A percentile compares a stretch with the other conserved stretches of the same genome.
These are phyloP conservation scores for Chaetura pelagica DNA, from an alignment of 2,113 vertebrate genomes.

Conservation along the genomic window DNA sequence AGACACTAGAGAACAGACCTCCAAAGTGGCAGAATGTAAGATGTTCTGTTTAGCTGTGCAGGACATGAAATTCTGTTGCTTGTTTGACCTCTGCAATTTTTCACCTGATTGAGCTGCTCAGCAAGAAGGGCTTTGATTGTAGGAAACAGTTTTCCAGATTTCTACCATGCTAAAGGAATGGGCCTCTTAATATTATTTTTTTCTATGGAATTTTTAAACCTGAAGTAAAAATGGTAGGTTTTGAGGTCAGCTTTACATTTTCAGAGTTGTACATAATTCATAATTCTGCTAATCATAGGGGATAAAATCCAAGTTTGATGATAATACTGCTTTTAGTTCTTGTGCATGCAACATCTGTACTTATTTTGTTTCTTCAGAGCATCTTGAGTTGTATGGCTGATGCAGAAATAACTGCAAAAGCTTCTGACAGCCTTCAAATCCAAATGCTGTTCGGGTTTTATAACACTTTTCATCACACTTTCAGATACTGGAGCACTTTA, in stretches of 20 bases:
- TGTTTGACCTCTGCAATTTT: not conserved
- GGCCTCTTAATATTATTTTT: not conserved
- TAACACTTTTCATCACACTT: not conserved
- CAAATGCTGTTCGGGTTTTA: not conserved
- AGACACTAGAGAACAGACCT: not conserved
- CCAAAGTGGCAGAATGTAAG: fast-evolving
- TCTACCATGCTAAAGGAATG: not conserved
- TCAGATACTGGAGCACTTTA: not conserved
- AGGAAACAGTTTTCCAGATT: not conserved
- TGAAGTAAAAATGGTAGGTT: not conserved
- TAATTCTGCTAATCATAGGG: not conserved
- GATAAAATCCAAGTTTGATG: not conserved
- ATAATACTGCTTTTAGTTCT: not conserved
- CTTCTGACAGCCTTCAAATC: not conserved
- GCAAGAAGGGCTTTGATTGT: not conserved
- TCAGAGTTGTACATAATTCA: not conserved
- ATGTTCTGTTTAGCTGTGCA: not conserved
- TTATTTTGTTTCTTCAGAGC: not conserved
- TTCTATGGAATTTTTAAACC: not conserved
- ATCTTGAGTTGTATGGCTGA: not conserved
- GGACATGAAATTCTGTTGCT: not conserved
- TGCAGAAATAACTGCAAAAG: not conserved
- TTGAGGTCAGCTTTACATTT: not conserved
- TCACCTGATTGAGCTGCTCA: not conserved
- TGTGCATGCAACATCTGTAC: too few species aligned